A percentile compares a stretch with the other conserved stretches of the same genome.
Conservation (phyloP, 2,888 invertebrate species). For the Limnephilus marmoratus region DNA sequence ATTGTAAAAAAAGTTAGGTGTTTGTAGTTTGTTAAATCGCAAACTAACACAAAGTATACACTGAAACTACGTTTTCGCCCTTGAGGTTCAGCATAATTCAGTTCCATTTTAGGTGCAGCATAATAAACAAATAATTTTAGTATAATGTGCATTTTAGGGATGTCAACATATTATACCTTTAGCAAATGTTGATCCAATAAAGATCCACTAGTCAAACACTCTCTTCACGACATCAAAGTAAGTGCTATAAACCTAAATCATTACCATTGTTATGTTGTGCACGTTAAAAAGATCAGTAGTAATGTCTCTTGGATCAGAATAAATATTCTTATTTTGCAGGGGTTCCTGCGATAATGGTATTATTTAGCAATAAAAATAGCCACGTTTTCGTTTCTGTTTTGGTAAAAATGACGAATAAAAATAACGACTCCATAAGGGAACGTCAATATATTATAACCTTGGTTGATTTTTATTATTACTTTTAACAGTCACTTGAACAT, state of each 20-base stretch:
- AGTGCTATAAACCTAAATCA: background rate
- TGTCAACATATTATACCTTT: background rate
- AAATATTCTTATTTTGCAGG: background rate
- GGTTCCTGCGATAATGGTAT: background rate
- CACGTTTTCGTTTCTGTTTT: background rate
- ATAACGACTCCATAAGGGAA: background rate
- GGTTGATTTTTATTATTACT: too few species aligned
- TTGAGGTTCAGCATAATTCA: too few species aligned
- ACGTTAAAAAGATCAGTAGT: background rate
- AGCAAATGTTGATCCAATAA: background rate
- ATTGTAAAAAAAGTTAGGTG: too few species aligned
- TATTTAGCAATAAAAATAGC: background rate
- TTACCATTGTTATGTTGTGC: background rate
- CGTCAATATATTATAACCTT: background rate
- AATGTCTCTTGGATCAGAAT: background rate
- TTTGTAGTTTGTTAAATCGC: too few species aligned
- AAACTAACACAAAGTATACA: too few species aligned
- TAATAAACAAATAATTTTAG: too few species aligned
- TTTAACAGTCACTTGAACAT: too few species aligned
- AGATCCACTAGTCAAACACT: background rate
- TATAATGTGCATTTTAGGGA: too few species aligned
- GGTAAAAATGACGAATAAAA: background rate
- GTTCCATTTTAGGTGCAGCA: too few species aligned
- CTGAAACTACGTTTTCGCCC: too few species aligned
- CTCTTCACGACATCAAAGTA: background rate